Conservation (phyloP, 2,797 vertebrate species). For the Gallinago nigripennis region DNA sequence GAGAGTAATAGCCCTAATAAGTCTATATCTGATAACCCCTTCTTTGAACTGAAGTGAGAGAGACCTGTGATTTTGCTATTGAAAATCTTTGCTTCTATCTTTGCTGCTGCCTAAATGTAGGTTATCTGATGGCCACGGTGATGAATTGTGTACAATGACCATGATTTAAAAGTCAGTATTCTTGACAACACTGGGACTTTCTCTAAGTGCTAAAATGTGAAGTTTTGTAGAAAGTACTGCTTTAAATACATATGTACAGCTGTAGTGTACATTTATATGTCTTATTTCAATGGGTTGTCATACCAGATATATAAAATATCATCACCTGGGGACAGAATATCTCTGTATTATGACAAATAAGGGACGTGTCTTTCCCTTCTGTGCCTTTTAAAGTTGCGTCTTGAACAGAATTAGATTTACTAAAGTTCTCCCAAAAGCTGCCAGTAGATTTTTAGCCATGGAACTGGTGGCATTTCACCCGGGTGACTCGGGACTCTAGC, state of each 20-base stretch:
- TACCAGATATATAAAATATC: not conserved
- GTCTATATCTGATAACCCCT: accelerated
- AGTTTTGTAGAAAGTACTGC: not conserved
- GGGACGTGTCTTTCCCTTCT: not conserved
- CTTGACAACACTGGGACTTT: not conserved
- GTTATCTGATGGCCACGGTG: not conserved
- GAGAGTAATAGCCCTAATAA: not conserved
- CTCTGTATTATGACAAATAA: not conserved
- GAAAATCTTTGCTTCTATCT: not conserved
- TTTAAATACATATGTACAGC: not conserved
- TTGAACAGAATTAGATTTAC: not conserved
- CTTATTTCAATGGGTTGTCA: not conserved
- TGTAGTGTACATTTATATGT: not conserved
- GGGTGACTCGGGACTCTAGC: not conserved
- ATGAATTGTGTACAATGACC: not conserved
- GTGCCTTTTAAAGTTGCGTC: not conserved
- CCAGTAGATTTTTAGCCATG: not conserved
- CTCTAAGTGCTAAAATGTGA: not conserved
- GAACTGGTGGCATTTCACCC: not conserved
- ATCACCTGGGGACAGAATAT: not conserved
- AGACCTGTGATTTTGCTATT: not conserved
- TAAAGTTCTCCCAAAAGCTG: not conserved
- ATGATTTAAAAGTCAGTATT: not conserved
- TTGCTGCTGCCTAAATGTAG: not conserved
- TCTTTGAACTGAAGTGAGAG: not conserved